Base-by-base conservation (phyloP, 2,113 vertebrate species). In the Sorex araneus region DNA sequence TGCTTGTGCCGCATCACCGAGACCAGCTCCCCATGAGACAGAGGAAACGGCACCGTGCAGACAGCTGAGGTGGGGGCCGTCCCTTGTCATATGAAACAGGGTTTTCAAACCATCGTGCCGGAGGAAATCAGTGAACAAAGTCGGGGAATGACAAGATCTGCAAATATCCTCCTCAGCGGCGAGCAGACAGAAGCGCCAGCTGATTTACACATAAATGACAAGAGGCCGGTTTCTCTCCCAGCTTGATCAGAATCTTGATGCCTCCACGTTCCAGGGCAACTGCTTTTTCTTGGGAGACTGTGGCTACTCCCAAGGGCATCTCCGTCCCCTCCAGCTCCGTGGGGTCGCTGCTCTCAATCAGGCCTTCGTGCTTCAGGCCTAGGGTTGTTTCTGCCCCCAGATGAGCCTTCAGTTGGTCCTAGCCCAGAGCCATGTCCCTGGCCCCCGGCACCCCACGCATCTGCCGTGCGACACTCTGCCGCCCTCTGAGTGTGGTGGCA, bases 31-130 rank as follows among this genome's bases (percentile, higher is more conserved):
- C 84, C 70, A 45, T 8, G 69, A 81, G 81, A 89, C 57, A 40
- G 32, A 16, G 69, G 66, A 77, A 60, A 60, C 16, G 77, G 66
- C 64, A 18, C 84, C 3, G n/a, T 1, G 18, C 27, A 11, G 6
- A 40, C 45, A 74, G 80, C 69, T 50, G 64, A 74, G 54, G 81
- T 60, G 50, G 40, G 36, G 69, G 81, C 69, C 32, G 32, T 34
- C 69, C 23, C 5, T 0, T 50, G 64, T 67, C 47, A 30, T 67
- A 43, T 70, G 15, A 47, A 69, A 64, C 18, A 54, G 45, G 40
- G n/a, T 60, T 94, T 92, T 80, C 73, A 71, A 92, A 45, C 0
- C 0, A 32, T 93, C 91, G 80, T 84, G 92, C 86, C 87, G 86
- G 80, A 89, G 86, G 76, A 80, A 73, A 63, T 54, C 50, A 67